Conservation (phyloP, 2,888 invertebrate genomes). For the Mantis religiosa region DNA sequence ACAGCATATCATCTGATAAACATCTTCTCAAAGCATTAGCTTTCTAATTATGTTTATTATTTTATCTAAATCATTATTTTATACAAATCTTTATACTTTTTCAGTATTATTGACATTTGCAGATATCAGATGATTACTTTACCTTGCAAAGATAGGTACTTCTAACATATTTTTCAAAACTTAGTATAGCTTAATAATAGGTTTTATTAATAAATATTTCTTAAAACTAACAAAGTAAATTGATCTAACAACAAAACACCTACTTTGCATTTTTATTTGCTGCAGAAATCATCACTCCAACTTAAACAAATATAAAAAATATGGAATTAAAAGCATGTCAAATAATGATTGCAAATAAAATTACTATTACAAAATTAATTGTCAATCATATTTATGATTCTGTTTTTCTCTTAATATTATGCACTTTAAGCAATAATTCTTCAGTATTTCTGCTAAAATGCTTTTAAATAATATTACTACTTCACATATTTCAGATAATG, state of each 20-base stretch:
- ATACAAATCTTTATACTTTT: neutral
- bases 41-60: neutral
- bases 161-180: neutral
- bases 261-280: neutral
- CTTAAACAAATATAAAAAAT: neutral
- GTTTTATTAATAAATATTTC: neutral
- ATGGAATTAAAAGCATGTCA: neutral
- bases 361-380: neutral
- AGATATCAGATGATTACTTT: neutral
- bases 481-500: neutral
- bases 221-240: neutral
- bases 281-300: neutral
- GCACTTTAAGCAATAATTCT: neutral
- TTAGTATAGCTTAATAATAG: neutral
- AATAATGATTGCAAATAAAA: neutral
- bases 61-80: neutral
- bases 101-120: neutral
- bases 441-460: neutral
- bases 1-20: conserved; percentile 26
- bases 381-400: neutral
- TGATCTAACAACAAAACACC: neutral
- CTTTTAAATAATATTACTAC: neutral
- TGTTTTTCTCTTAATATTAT: neutral
- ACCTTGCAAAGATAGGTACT: neutral
- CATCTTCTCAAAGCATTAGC: neutral